Conservation (phyloP, 2,113 vertebrate genomes). For the Eolophus roseicapilla region DNA sequence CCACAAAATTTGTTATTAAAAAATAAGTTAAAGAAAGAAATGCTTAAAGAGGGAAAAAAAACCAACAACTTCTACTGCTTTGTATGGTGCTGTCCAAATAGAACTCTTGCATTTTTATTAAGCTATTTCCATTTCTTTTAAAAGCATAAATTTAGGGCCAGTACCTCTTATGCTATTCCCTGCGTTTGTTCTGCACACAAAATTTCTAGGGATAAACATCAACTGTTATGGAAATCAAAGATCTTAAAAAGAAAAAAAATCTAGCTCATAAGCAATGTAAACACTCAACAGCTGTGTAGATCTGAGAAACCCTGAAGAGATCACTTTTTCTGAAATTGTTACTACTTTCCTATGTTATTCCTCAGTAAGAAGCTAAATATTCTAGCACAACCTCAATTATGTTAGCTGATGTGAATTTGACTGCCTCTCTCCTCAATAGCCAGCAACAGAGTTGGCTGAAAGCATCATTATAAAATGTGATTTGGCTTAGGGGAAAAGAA, state of each 20-base stretch:
- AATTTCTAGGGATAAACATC: background rate
- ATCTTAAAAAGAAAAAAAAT: background rate
- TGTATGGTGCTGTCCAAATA: background rate
- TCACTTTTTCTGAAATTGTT: background rate
- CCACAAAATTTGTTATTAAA: background rate
- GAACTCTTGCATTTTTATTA: background rate
- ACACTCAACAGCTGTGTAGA: background rate
- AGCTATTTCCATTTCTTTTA: background rate
- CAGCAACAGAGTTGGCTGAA: background rate
- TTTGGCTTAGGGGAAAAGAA: background rate
- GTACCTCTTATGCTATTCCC: background rate
- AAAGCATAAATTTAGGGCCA: background rate
- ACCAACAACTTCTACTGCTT: background rate
- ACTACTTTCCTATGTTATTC: background rate
- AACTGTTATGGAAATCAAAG: background rate
- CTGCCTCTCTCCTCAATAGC: background rate
- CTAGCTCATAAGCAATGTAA: background rate
- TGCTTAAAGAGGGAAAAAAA: background rate
- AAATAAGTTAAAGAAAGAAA: background rate
- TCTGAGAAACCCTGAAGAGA: background rate
- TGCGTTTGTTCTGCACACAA: background rate
- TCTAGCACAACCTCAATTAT: background rate
- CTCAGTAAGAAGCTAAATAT: background rate
- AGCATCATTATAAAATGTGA: background rate
- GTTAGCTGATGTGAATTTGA: background rate